Evolutionary conservation across 2,888 invertebrate species (phyloP).

Genomic region (Dioctria linearis): DNA sequence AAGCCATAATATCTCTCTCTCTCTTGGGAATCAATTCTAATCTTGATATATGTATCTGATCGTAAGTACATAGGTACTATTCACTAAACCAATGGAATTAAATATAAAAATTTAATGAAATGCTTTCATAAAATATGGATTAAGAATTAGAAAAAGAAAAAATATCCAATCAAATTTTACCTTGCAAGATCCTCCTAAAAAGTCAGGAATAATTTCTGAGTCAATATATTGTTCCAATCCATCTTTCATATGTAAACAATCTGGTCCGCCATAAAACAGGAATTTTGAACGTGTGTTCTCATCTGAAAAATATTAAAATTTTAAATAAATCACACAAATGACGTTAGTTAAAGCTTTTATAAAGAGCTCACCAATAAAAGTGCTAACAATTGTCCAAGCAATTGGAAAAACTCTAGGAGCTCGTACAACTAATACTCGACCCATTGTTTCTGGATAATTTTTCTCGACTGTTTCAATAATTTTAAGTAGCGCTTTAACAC

Average conservation of each 20-base stretch:
- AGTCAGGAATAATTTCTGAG: conserved; percentile 89
- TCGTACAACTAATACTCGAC: conserved; percentile 88
- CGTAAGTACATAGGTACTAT: too few relatives aligned
- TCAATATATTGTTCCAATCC: conserved; percentile 90
- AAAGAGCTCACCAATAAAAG: conserved; percentile 83
- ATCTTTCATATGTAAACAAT: conserved; percentile 84
- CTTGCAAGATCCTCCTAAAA: conserved; percentile 91
- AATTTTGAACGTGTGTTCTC: conserved; percentile 94
- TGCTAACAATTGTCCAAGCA: conserved; percentile 94
- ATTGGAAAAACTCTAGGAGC: conserved; percentile 96
- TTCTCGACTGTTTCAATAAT: conserved; percentile 91
- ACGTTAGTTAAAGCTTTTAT: not conserved
- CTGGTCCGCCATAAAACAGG: conserved; percentile 91
- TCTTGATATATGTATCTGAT: too few relatives aligned
- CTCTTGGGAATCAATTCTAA: too few relatives aligned
- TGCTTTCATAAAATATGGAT: too few relatives aligned
- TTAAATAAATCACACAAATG: conserved; percentile 19
- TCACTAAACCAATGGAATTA: too few relatives aligned
- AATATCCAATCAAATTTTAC: conserved; percentile 72
- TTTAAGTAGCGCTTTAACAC: conserved; percentile 80
- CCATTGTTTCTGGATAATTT: conserved; percentile 97
- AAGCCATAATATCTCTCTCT: too few relatives aligned
- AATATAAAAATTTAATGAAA: too few relatives aligned
- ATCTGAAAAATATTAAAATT: conserved; percentile 73
- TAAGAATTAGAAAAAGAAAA: not conserved